A percentile compares a stretch with the other conserved stretches of the same genome.
phyloP scores from a whole-genome alignment of 1,140 invertebrate species.

The Camponotus floridanus region DNA sequence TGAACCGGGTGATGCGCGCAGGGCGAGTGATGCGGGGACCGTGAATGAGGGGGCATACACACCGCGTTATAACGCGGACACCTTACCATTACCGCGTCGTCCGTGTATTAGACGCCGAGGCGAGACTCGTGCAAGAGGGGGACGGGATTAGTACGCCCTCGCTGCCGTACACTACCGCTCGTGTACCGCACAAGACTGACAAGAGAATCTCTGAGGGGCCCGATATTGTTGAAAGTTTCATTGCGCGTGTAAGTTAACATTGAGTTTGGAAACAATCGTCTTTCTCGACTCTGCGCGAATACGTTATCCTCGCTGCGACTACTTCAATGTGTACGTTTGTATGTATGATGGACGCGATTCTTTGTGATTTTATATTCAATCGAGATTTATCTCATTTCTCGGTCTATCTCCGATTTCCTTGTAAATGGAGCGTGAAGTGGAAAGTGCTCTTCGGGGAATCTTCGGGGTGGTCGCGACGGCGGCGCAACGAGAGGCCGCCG shows the following conservation, averaged over 20 bases:
- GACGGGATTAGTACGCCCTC: constrained; percentile 62
- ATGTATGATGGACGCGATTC: neutral
- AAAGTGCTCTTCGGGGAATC: neutral
- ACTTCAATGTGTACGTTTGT: neutral
- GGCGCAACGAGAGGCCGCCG: neutral
- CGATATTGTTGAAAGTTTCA: constrained; percentile 27
- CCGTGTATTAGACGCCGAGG: constrained; percentile 74
- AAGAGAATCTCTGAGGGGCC: neutral
- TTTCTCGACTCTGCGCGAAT: neutral
- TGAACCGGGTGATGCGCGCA: constrained; percentile 38
- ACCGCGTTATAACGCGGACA: constrained; percentile 77
- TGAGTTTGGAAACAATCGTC: neutral
- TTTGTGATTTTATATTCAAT: neutral
- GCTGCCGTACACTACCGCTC: constrained; percentile 37
- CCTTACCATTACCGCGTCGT: constrained; percentile 81
- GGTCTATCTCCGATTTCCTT: neutral
- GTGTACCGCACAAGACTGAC: constrained; percentile 9
- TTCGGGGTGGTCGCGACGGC: constrained; percentile 13
- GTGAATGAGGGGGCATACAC: constrained; percentile 61
- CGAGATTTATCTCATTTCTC: neutral
- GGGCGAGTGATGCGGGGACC: constrained; percentile 36
- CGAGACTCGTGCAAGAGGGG: constrained; percentile 38
- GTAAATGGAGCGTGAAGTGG: neutral
- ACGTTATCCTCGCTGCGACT: neutral
- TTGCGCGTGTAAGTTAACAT: constrained; percentile 1